Evolutionary conservation across 1,140 invertebrate species (phyloP).

Genomic region (Bradysia coprophila): DNA sequence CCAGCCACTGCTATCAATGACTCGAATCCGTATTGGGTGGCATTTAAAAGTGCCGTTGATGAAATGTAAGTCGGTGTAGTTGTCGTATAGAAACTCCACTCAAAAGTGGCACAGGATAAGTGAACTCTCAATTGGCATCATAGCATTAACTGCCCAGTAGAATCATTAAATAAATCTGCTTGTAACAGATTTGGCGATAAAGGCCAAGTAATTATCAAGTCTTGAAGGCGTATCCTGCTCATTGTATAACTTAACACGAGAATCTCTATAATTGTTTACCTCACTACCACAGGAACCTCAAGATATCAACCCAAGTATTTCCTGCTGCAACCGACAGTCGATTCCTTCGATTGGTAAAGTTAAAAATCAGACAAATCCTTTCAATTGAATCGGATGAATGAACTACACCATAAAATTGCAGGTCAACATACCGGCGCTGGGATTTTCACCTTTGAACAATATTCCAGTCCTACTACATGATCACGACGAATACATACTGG

Average conservation of each 20-base stretch:
- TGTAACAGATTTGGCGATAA: no score
- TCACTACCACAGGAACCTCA: conserved; percentile 25
- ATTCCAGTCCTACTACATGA: conserved; percentile 62
- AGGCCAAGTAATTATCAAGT: no score
- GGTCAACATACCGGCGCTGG: conserved; percentile 52
- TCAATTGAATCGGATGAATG: neutral
- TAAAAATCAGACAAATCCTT: conserved; percentile 23
- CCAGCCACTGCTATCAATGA: conserved; percentile 38
- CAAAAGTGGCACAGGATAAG: no score
- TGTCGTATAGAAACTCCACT: neutral
- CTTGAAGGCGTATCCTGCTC: no score
- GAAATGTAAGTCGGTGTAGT: conserved; percentile 15
- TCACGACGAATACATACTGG: conserved; percentile 57
- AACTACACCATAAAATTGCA: conserved; percentile 17
- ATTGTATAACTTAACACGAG: no score
- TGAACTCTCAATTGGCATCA: no score
- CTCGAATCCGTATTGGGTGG: conserved; percentile 54
- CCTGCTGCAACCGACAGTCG: conserved; percentile 64
- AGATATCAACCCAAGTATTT: conserved; percentile 47
- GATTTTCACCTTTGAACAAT: conserved; percentile 71
- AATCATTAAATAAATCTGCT: no score
- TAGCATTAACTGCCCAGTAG: no score
- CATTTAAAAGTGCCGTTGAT: conserved; percentile 43
- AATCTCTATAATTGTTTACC: no score
- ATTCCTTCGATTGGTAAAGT: conserved; percentile 53